These are phyloP conservation scores for Lepidotrigona ventralis DNA, from an alignment of 1,140 invertebrate species.

Conservation along the genomic window DNA sequence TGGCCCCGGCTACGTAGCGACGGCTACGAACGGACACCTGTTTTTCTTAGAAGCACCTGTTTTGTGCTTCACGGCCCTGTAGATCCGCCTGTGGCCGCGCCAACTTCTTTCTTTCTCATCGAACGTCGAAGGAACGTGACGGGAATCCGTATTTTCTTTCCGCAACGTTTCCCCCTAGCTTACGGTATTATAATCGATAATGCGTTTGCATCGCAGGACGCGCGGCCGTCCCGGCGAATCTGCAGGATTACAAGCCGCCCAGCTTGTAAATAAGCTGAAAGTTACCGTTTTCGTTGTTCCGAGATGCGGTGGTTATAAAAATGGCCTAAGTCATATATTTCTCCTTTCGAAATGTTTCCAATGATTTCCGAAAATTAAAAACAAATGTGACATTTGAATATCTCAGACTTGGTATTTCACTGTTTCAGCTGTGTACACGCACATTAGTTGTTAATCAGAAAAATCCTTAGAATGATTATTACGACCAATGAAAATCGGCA, in stretches of 20 bases:
- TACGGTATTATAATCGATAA: slow-evolving; percentile 27
- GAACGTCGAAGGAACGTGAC: slow-evolving; percentile 13
- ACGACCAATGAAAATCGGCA: too few species aligned
- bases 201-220: not conserved
- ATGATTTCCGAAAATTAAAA: too few species aligned
- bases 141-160: slow-evolving; percentile 37
- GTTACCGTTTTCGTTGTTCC: not conserved
- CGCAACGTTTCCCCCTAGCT: not conserved
- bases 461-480: too few species aligned
- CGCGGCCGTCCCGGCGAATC: not conserved
- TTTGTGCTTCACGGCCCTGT: slow-evolving; percentile 30
- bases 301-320: too few species aligned
- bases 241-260: not conserved
- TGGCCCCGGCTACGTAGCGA: slow-evolving; percentile 58
- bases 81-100: not conserved
- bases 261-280: not conserved
- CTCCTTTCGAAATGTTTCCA: too few species aligned
- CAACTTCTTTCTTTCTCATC: slow-evolving; percentile 34
- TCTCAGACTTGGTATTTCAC: too few species aligned
- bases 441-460: too few species aligned
- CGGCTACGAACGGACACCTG: slow-evolving; percentile 69
- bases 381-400: too few species aligned
- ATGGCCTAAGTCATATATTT: too few species aligned
- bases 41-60: slow-evolving; percentile 61
- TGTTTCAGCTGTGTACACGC: too few species aligned